A percentile compares a stretch with the other conserved stretches of the same genome.
phyloP scores from a whole-genome alignment of 2,797 vertebrate species.

The Notoglanidium macrostoma region DNA sequence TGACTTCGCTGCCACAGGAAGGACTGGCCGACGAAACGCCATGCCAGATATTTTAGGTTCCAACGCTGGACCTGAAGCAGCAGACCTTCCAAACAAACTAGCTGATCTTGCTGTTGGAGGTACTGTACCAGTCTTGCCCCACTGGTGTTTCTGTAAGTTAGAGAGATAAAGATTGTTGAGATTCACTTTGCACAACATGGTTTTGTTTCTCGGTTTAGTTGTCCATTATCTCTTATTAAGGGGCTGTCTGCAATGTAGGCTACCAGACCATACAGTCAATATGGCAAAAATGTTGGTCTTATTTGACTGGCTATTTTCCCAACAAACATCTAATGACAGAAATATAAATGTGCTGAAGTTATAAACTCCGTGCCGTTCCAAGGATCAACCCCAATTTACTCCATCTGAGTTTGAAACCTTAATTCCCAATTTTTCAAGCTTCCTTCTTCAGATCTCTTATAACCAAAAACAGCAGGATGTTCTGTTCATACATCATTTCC shows the following conservation, averaged over 20 bases:
- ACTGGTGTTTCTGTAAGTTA: not conserved
- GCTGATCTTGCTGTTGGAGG: conserved; percentile 78
- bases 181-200: not conserved
- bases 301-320: too few relatives aligned
- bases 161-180: not conserved
- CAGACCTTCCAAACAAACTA: conserved; percentile 79
- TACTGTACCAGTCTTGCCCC: conserved; percentile 58
- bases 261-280: not conserved
- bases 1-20: conserved; percentile 82
- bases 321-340: too few relatives aligned
- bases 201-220: not conserved
- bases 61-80: conserved; percentile 67
- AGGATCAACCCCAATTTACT: not conserved
- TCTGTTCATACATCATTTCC: not conserved
- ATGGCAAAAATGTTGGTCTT: too few relatives aligned
- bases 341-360: too few relatives aligned
- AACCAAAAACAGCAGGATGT: not conserved
- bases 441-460: not conserved
- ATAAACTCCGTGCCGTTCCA: not conserved
- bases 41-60: conserved; percentile 83
- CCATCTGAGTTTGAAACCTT: not conserved
- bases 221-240: not conserved
- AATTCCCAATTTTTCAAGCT: not conserved
- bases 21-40: conserved; percentile 84
- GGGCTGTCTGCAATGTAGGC: not conserved